Conservation (phyloP, 2,113 vertebrate genomes). For the Rhombomys opimus region DNA sequence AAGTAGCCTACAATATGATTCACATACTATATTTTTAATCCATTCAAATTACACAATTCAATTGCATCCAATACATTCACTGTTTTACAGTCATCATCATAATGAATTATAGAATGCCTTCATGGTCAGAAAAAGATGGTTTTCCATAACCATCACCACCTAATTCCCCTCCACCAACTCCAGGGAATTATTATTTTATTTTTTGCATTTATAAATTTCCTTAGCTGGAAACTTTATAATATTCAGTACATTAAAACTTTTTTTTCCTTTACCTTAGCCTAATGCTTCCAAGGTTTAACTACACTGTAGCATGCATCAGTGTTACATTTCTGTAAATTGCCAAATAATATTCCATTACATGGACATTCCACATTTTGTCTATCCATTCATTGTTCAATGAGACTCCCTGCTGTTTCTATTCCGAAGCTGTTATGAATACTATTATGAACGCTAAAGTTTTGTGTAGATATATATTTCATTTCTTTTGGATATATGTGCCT, state of each 20-base stretch:
- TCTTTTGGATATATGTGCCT: not conserved
- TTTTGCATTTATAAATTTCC: not conserved
- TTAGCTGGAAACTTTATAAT: not conserved
- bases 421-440: not conserved
- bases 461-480: not conserved
- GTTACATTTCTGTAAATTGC: not conserved
- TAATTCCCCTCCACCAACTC: not conserved
- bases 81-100: not conserved
- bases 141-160: not conserved
- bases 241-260: not conserved
- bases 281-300: not conserved
- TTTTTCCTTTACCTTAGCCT: not conserved
- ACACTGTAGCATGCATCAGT: not conserved
- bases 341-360: slow-evolving; percentile 17
- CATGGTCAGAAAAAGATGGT: not conserved
- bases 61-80: not conserved
- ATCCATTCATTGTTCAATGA: not conserved
- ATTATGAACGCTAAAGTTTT: not conserved
- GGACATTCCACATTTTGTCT: not conserved
- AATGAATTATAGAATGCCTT: not conserved
- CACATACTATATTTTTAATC: slow-evolving; percentile 4
- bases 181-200: not conserved
- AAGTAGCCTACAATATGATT: slow-evolving; percentile 42
- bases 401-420: not conserved
- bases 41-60: slow-evolving; percentile 25